phyloP scores from a whole-genome alignment of 2,797 vertebrate genomes.

The Discoglossus pictus region DNA sequence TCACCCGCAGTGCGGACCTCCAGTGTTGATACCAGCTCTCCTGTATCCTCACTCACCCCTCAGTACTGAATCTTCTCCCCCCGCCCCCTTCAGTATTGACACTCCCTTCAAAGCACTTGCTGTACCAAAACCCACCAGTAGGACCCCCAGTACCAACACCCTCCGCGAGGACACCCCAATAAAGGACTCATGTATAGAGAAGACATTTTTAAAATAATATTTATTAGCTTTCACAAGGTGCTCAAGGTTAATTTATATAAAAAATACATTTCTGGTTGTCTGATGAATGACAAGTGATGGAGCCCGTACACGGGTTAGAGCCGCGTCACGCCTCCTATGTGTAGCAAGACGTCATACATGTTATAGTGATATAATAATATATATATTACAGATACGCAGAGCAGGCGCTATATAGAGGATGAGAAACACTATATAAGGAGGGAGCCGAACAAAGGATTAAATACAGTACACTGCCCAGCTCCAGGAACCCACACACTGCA shows the following conservation, averaged over 20 bases:
- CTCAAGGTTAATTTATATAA: conserved; percentile 41
- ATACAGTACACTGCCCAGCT: conserved; percentile 8
- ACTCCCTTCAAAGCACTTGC: too few species aligned
- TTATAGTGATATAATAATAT: conserved; percentile 20
- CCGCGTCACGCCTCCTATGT: not conserved
- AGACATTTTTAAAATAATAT: conserved; percentile 34
- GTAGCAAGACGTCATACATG: conserved; percentile 28
- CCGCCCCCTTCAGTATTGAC: too few species aligned
- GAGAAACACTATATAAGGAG: conserved; percentile 10
- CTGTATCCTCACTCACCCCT: too few species aligned
- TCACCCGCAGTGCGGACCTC: too few species aligned
- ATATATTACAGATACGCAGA: conserved; percentile 32
- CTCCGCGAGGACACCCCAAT: too few species aligned
- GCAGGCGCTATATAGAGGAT: conserved; percentile 11
- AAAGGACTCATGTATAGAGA: too few species aligned
- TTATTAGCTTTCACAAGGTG: conserved; percentile 47
- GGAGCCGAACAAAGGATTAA: not conserved
- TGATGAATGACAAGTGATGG: not conserved
- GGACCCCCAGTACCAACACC: too few species aligned
- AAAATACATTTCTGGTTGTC: conserved; percentile 24
- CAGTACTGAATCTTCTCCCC: too few species aligned
- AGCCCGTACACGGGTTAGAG: not conserved
- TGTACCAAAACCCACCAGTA: too few species aligned
- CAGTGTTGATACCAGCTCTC: too few species aligned
- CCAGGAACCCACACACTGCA: not conserved